Percentiles rank a stretch among this genome's conserved stretches.
Evolutionary conservation across 2,797 vertebrate species (phyloP).

Genomic region (Onychomys torridus): DNA sequence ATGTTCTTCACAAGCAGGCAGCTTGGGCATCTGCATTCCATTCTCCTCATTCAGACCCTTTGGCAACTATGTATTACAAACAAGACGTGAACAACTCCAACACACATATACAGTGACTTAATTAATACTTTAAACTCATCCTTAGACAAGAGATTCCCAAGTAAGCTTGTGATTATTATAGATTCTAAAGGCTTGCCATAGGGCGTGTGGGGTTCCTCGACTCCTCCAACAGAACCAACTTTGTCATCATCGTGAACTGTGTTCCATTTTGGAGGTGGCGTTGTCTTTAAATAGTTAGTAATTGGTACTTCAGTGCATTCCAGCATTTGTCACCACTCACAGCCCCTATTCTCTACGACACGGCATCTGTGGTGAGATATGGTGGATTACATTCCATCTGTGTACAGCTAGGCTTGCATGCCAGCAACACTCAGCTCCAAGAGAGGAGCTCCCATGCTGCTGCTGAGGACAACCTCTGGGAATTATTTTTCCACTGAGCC

Average conservation of each 20-base stretch:
- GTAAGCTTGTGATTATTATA: constrained; percentile 73
- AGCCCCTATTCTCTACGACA: constrained; percentile 36
- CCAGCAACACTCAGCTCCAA: constrained; percentile 20
- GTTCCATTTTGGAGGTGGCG: constrained; percentile 57
- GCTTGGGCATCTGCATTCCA: neutral
- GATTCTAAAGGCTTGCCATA: constrained; percentile 62
- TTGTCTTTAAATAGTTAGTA: constrained; percentile 74
- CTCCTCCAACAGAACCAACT: constrained; percentile 50
- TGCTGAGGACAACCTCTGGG: neutral
- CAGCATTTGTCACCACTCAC: constrained; percentile 42
- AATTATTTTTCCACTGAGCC: constrained; percentile 43
- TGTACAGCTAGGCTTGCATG: neutral
- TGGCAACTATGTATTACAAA: constrained; percentile 70
- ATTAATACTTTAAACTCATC: constrained; percentile 73
- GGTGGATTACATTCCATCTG: neutral
- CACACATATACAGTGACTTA: constrained; percentile 59
- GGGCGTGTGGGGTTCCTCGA: constrained; percentile 19
- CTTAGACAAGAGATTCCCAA: constrained; percentile 66
- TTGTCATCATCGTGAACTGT: constrained; percentile 53
- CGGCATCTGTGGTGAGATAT: constrained; percentile 62
- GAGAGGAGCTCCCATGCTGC: neutral
- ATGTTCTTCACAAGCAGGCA: constrained; percentile 5
- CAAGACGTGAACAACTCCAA: neutral
- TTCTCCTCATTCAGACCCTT: constrained; percentile 23
- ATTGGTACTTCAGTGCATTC: constrained; percentile 62